A percentile compares a stretch with the other conserved stretches of the same genome.
Evolutionary conservation across 2,888 invertebrate genomes (phyloP).

Genomic region (Diploptera punctata): DNA sequence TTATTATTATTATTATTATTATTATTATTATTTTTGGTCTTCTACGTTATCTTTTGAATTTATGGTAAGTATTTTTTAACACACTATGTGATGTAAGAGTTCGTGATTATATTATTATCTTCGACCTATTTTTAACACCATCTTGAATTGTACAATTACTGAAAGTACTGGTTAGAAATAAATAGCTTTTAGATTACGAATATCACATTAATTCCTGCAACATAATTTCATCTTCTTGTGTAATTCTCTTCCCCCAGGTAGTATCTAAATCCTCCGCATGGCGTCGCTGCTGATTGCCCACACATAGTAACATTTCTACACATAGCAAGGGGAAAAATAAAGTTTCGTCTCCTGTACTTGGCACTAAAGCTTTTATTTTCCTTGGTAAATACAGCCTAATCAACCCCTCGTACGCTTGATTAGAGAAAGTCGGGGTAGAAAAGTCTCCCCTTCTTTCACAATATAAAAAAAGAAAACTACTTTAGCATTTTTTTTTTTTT

Average conservation of each 20-base stretch:
- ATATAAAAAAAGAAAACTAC: neutral
- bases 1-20: no score
- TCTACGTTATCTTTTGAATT: no score
- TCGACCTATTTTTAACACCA: no score
- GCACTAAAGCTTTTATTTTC: constrained; percentile 24
- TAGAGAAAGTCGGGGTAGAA: neutral
- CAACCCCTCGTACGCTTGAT: constrained; percentile 28
- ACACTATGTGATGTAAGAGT: no score
- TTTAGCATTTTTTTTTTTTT: constrained; percentile 1
- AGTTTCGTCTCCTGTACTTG: neutral
- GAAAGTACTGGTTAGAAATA: no score
- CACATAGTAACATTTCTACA: constrained; percentile 3
- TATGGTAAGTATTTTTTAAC: no score
- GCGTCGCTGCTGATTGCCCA: constrained; percentile 1
- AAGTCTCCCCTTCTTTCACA: neutral
- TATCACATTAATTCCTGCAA: no score
- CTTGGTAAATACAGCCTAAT: constrained; percentile 30
- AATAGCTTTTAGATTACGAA: no score
- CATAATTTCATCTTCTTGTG: no score
- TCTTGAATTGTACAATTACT: no score
- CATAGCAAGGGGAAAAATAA: neutral
- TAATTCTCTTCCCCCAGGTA: neutral
- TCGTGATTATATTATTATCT: no score
- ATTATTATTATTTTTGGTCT: no score
- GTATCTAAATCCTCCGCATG: neutral